Evolutionary conservation across 2,888 invertebrate genomes (phyloP), one percentile per base, ranked within the genome.

Genomic region (Oscheius sp.): DNA sequence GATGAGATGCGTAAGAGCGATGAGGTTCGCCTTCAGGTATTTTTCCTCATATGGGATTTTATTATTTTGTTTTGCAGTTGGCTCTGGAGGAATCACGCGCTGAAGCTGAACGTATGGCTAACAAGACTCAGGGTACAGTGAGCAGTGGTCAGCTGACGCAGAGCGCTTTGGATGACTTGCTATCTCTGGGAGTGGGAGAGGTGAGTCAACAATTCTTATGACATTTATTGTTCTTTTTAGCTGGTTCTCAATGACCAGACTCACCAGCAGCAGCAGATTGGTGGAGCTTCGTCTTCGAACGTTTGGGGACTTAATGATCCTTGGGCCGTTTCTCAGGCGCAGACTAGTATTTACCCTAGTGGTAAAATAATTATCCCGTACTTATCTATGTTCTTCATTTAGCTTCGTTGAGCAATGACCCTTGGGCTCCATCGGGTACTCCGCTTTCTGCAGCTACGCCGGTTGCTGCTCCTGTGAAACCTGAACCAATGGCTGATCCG

Each of bases 1-100:
- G 95, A 96, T 89, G 92, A 94, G 80, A 91, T 94, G 87, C 90
- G 94, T 70, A 92, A 95, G 76, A 94, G 94, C 81, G 97, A 98
- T 88, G 96, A 97, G 89, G 94, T 96, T 75, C 91, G 96, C 76
- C 90, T 98, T 80, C 96, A 96, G 89, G 90, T 98, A 88, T 96
- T 64, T 23, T 48, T 27, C 2, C 2, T 5, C 31, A 8, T 29
- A 55, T 58, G n/a, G 12, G 39, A 39, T 37, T 39, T 10, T 37
- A 17, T 58, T n/a, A 12, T 5, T n/a, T 37, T 42, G 10, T 20
- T 15, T 58, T 57, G 27, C 55, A 82, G 79, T 72, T 85, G 50
- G 84, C 84, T 1, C 66, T 85, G 69, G 84, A 84, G 65, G 84
- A 85, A 57, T 72, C 72, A 25, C 69, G 70, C 10, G 68, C 81